These are phyloP conservation scores for Anolis carolinensis DNA, from an alignment of 2,113 vertebrate species.

Conservation along the genomic window DNA sequence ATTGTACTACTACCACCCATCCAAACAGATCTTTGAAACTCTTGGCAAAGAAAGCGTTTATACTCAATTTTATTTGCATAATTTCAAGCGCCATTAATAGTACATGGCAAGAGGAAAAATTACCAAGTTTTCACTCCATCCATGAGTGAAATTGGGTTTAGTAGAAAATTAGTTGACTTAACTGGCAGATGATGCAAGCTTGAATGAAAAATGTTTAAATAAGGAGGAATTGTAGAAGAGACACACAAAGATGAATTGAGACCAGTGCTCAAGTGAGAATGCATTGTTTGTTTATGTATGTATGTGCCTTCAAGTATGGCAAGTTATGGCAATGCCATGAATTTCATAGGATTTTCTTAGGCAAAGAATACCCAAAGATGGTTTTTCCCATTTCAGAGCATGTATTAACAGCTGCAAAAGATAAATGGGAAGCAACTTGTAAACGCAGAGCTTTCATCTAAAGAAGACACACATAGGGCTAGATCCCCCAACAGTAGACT, in stretches of 20 bases:
- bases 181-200: slow-evolving; percentile 74
- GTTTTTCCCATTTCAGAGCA: not conserved
- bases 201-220: slow-evolving; percentile 66
- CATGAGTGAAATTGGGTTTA: slow-evolving; percentile 82
- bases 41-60: slow-evolving; percentile 28
- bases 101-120: slow-evolving; percentile 71
- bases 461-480: not conserved
- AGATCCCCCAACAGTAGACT: not conserved
- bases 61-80: slow-evolving; percentile 70
- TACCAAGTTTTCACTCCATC: slow-evolving; percentile 70
- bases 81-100: slow-evolving; percentile 79
- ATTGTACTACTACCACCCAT: not conserved
- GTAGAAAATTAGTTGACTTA: slow-evolving; percentile 81
- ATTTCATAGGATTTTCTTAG: too few relatives aligned
- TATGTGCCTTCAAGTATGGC: too few relatives aligned
- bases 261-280: not conserved
- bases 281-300: too few relatives aligned
- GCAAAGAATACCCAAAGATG: too few relatives aligned
- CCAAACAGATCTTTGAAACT: slow-evolving; percentile 22
- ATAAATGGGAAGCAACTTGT: not conserved
- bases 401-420: not conserved
- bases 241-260: slow-evolving; percentile 18
- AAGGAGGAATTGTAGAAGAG: slow-evolving; percentile 34
- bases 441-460: not conserved
- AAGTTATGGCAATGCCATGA: too few relatives aligned